Evolutionary conservation across 2,888 invertebrate species (phyloP).

Genomic region (Cephus nigrinus): DNA sequence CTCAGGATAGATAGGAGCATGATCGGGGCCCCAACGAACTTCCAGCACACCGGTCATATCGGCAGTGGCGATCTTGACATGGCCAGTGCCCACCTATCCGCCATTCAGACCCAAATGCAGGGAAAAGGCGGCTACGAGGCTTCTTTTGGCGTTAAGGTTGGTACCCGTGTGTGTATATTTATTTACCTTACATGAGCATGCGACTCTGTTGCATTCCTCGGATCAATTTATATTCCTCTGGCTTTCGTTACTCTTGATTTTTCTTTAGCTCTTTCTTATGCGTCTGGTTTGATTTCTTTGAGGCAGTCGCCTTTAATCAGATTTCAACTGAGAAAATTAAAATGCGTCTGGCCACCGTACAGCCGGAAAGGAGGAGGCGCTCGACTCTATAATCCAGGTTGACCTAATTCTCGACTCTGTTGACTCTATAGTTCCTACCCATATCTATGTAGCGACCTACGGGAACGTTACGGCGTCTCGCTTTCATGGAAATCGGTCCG

Average conservation of each 20-base stretch:
- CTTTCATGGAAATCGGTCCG: neutral
- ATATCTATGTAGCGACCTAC: no score
- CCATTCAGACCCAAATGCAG: slow-evolving; percentile 94
- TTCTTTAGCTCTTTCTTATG: neutral
- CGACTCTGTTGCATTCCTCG: neutral
- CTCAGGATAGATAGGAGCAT: slow-evolving; percentile 90
- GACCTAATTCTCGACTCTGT: neutral
- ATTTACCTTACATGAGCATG: neutral
- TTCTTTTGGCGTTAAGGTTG: slow-evolving; percentile 73
- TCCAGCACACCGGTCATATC: slow-evolving; percentile 93
- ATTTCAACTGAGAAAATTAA: neutral
- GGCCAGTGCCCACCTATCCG: slow-evolving; percentile 83
- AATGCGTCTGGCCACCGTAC: neutral
- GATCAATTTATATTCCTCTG: neutral
- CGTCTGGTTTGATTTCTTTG: neutral
- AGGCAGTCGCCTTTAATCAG: neutral
- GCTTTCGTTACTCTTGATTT: neutral
- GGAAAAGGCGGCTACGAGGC: slow-evolving; percentile 95
- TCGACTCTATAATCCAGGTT: neutral
- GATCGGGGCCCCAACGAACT: slow-evolving; percentile 96
- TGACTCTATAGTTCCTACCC: neutral
- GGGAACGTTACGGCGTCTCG: neutral
- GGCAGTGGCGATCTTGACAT: slow-evolving; percentile 91
- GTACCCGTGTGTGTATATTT: neutral
- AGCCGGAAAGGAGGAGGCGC: neutral